Evolutionary conservation across 2,888 invertebrate genomes (phyloP), one percentile per base, ranked within the genome.

Genomic region (Euplagia quadripunctaria): DNA sequence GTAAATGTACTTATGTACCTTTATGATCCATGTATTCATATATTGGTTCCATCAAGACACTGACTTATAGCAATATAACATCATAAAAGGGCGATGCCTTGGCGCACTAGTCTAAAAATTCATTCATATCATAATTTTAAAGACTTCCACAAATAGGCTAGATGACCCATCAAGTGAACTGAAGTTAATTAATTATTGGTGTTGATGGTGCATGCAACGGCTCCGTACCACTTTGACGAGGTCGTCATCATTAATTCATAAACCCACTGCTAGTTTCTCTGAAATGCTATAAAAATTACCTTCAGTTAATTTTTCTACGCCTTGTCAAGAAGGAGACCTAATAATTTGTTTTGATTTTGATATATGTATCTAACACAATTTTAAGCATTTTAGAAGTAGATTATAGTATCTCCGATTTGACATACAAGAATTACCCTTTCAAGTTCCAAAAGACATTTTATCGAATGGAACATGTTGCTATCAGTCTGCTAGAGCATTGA

Each of bases 401-500:
- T 20, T 61, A 20, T 4, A 12, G 31, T 14, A 61, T 61, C 61
- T 61, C 9, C 58, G 14, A 31, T 20, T 61, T 31, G 31, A 14
- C 14, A 31, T 61, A 61, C 31, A 61, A 31, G 14, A 61, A 61
- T 58, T 61, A 61, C 14, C 31, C 31, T 31, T 31, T 14, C 31
- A 31, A 51, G 49, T 49, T 49, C 51, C 49, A 51, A 31, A 49
- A 66, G 6, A 61, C 61, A 61, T 61, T 61, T 31, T 61, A 31
- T 14, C 31, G 31, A 14, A 68, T 14, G 42, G 55, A 46, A 43
- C 20, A 52, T 16, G 8, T n/a, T 46, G 31, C 49, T 51, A 49
- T 66, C 66, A 51, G 51, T 49, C 66, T 66, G 31, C 20, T 20
- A 55, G 20, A 9, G 46, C 70, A 70, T 70, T 73, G 70, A 73